phyloP scores from a whole-genome alignment of 2,888 invertebrate species.

The Zeuzera pyrina region DNA sequence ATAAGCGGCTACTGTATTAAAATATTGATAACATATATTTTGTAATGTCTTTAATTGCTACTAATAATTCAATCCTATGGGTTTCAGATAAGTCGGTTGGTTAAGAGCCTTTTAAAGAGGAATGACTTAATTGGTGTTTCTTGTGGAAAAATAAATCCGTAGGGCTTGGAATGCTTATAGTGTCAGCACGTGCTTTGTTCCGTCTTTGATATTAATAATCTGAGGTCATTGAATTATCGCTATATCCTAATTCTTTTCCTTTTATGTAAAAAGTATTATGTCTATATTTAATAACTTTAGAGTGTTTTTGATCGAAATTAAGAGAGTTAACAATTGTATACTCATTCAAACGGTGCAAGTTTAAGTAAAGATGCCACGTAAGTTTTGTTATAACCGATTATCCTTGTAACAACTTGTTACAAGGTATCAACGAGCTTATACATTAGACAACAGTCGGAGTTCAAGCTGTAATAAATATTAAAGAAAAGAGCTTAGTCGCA shows the following conservation, averaged over 20 bases:
- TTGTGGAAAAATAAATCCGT: slow-evolving; percentile 40
- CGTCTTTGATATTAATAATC: too few relatives aligned
- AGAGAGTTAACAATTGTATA: too few relatives aligned
- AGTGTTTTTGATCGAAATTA: too few relatives aligned
- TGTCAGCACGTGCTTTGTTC: slow-evolving; percentile 41
- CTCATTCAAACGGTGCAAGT: too few relatives aligned
- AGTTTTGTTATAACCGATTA: too few relatives aligned
- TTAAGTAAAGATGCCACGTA: too few relatives aligned
- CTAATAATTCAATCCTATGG: slow-evolving; percentile 64
- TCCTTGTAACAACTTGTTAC: slow-evolving; percentile 25
- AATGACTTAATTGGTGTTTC: slow-evolving; percentile 51
- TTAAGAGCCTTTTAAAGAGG: slow-evolving; percentile 39
- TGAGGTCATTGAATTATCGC: too few relatives aligned
- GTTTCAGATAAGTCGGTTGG: slow-evolving; percentile 46
- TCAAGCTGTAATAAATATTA: slow-evolving; percentile 32
- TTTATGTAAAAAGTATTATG: too few relatives aligned
- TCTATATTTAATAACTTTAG: too few relatives aligned
- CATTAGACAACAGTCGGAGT: slow-evolving; percentile 37
- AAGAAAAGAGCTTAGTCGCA: slow-evolving; percentile 43
- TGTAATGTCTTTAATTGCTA: slow-evolving; percentile 57
- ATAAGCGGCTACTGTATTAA: slow-evolving; percentile 67
- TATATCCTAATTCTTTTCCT: too few relatives aligned
- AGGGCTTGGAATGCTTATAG: slow-evolving; percentile 29
- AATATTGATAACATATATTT: slow-evolving; percentile 66
- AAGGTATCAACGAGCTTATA: slow-evolving; percentile 34